Conservation (phyloP, 2,888 invertebrate species). For the Lydus trimaculatus region DNA sequence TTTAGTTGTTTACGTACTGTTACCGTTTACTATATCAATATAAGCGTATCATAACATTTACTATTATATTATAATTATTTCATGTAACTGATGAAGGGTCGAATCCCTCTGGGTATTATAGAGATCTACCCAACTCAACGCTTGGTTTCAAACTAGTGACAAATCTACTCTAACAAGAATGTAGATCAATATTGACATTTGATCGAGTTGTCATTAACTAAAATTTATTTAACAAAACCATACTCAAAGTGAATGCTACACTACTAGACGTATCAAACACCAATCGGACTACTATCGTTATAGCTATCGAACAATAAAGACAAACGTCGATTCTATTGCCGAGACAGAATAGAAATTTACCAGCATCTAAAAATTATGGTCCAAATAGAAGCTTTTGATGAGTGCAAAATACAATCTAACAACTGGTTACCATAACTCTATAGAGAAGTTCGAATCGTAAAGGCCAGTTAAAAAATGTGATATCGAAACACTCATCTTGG, state of each 20-base stretch:
- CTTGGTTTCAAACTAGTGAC: constrained; percentile 29
- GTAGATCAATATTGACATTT: constrained; percentile 19
- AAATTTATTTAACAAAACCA: not conserved
- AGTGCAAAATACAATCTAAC: too few species aligned
- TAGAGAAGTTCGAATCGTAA: too few species aligned
- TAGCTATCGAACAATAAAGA: too few species aligned
- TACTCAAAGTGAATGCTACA: not conserved
- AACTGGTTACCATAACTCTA: too few species aligned
- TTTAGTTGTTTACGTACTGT: constrained; percentile 4
- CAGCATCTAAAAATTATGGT: too few species aligned
- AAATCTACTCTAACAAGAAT: constrained; percentile 27
- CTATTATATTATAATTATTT: constrained; percentile 38
- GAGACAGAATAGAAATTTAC: too few species aligned
- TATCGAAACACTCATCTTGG: too few species aligned
- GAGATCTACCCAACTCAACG: constrained; percentile 30
- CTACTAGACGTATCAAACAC: too few species aligned
- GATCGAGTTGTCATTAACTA: constrained; percentile 10
- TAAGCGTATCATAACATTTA: constrained; percentile 23
- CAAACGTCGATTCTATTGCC: too few species aligned
- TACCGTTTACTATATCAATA: constrained; percentile 25
- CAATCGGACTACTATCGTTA: too few species aligned
- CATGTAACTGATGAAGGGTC: constrained; percentile 34
- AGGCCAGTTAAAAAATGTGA: too few species aligned
- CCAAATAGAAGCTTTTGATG: too few species aligned
- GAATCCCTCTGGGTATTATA: constrained; percentile 31